Evolutionary conservation across 2,888 invertebrate species (phyloP).

Genomic region (Pristionchus arcanus): DNA sequence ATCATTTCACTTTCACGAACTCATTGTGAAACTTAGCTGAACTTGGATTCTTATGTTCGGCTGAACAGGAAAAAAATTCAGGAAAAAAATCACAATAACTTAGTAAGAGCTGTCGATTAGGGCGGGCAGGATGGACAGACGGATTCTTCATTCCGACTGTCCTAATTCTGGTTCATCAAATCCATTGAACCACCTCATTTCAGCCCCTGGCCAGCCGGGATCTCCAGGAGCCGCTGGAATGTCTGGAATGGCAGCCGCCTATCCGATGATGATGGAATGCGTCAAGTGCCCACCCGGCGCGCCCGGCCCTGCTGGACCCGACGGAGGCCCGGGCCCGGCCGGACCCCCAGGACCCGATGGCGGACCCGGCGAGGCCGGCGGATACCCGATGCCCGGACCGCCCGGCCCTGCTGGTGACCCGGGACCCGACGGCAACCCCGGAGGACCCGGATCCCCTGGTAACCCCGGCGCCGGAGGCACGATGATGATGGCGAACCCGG

Average conservation of each 20-base stretch:
- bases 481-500: neutral
- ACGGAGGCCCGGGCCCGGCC: slow-evolving; percentile 60
- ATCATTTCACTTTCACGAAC: too few relatives aligned
- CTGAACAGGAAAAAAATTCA: too few relatives aligned
- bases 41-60: too few relatives aligned
- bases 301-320: slow-evolving; percentile 57
- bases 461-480: neutral
- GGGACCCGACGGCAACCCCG: neutral
- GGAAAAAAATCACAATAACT: too few relatives aligned
- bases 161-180: neutral
- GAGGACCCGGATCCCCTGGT: neutral
- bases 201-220: slow-evolving; percentile 58
- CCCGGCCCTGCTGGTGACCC: slow-evolving; percentile 14
- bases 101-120: too few relatives aligned
- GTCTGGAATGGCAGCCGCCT: slow-evolving; percentile 60
- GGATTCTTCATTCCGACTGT: too few relatives aligned
- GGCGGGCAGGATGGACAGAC: too few relatives aligned
- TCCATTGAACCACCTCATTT: neutral
- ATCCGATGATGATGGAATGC: slow-evolving; percentile 57
- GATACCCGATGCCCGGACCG: slow-evolving; percentile 55
- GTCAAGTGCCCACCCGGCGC: slow-evolving; percentile 57
- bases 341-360: slow-evolving; percentile 42
- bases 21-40: too few relatives aligned
- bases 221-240: slow-evolving; percentile 58
- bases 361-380: slow-evolving; percentile 55